A percentile compares a stretch with the other conserved stretches of the same genome.
These are phyloP conservation scores for Acanthoscelides obtectus DNA, from an alignment of 2,888 invertebrate species.

Conservation along the genomic window DNA sequence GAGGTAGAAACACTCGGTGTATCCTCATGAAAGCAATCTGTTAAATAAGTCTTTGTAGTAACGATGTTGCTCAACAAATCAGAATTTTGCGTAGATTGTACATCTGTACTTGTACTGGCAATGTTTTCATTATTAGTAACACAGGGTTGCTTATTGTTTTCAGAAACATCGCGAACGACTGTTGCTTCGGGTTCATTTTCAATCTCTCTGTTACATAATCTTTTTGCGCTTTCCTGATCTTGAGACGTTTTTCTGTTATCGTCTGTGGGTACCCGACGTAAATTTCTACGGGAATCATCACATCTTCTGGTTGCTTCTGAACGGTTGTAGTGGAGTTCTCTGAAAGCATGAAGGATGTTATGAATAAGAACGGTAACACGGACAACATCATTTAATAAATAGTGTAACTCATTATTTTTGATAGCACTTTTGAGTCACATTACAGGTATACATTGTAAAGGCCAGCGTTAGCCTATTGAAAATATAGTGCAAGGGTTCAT, in stretches of 20 bases:
- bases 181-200: background rate
- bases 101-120: background rate
- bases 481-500: no score
- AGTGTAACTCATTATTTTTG: no score
- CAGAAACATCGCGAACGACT: background rate
- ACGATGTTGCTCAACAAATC: background rate
- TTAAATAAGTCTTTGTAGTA: background rate
- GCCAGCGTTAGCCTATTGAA: no score
- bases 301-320: background rate
- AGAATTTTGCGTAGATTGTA: background rate
- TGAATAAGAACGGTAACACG: no score
- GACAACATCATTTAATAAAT: no score
- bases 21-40: background rate
- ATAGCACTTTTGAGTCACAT: no score
- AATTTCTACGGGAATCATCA: background rate
- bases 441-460: no score
- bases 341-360: no score
- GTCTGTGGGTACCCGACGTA: background rate
- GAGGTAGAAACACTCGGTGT: background rate
- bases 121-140: background rate
- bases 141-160: background rate
- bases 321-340: background rate
- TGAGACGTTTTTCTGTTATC: background rate
- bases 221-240: background rate
- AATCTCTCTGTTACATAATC: background rate